These are phyloP conservation scores for Florisuga fusca DNA, from an alignment of 2,797 vertebrate species.

Conservation along the genomic window DNA sequence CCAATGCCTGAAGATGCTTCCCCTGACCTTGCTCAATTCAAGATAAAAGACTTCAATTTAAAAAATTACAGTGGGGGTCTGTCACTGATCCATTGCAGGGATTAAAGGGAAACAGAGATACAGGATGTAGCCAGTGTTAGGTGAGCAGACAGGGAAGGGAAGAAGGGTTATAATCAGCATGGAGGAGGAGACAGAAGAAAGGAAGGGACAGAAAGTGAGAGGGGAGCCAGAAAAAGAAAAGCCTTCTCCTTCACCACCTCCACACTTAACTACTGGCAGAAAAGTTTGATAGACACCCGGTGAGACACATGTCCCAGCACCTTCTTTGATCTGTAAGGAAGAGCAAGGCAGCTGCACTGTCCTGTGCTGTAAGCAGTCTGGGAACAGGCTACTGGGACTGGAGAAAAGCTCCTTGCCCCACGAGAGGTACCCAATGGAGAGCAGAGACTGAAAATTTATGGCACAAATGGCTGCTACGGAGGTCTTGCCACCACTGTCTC, in stretches of 20 bases:
- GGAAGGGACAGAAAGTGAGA: neutral
- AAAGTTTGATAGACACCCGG: neutral
- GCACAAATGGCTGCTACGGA: neutral
- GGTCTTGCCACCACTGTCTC: neutral
- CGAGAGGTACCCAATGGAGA: neutral
- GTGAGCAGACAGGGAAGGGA: neutral
- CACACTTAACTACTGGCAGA: neutral
- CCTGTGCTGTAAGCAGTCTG: accelerated
- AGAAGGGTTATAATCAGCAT: neutral
- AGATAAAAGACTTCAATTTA: slow-evolving; percentile 67
- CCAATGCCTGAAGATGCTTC: slow-evolving; percentile 54
- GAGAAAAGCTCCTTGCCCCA: neutral
- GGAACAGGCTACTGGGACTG: neutral
- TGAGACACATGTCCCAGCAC: neutral
- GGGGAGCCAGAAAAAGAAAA: neutral
- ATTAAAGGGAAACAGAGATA: slow-evolving; percentile 47
- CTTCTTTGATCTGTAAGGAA: neutral
- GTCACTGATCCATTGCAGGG: slow-evolving; percentile 9
- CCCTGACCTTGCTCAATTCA: slow-evolving; percentile 57
- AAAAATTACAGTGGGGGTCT: slow-evolving; percentile 50
- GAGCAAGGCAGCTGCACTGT: accelerated
- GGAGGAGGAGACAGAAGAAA: neutral
- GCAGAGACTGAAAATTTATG: neutral
- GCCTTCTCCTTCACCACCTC: neutral
- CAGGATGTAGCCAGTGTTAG: neutral